These are phyloP conservation scores for Girardia tigrina DNA, from an alignment of 2,888 invertebrate genomes.

Conservation along the genomic window DNA sequence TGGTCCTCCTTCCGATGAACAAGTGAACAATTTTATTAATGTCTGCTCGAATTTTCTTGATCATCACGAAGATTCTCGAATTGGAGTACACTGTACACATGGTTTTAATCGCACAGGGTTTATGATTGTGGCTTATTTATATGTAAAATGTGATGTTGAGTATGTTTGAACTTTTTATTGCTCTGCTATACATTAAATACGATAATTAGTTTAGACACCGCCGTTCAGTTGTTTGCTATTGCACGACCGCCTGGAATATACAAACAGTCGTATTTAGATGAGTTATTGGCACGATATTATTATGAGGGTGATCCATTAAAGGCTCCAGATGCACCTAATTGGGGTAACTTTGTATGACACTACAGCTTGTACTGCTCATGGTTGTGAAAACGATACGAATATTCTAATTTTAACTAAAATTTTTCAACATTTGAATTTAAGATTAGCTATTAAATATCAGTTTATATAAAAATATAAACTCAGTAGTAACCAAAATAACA, in stretches of 20 bases:
- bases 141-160: constrained; percentile 64
- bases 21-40: not conserved
- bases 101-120: constrained; percentile 97
- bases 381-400: too few species aligned
- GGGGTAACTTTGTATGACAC: too few species aligned
- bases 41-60: not conserved
- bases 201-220: constrained; percentile 67
- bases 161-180: not conserved
- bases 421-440: too few species aligned
- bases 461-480: too few species aligned
- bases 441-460: too few species aligned
- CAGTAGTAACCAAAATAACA: too few species aligned
- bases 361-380: too few species aligned
- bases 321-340: constrained; percentile 68
- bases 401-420: too few species aligned
- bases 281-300: constrained; percentile 68
- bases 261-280: constrained; percentile 80
- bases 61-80: not conserved
- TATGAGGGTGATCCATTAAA: constrained; percentile 56
- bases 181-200: too few species aligned
- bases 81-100: constrained; percentile 81
- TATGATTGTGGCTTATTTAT: constrained; percentile 74
- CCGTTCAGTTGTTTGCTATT: constrained; percentile 63
- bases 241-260: constrained; percentile 85
- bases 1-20: not conserved